Percentiles rank a stretch among this genome's conserved stretches.
phyloP scores from a whole-genome alignment of 2,888 invertebrate species.

The Andrena bicolor region DNA sequence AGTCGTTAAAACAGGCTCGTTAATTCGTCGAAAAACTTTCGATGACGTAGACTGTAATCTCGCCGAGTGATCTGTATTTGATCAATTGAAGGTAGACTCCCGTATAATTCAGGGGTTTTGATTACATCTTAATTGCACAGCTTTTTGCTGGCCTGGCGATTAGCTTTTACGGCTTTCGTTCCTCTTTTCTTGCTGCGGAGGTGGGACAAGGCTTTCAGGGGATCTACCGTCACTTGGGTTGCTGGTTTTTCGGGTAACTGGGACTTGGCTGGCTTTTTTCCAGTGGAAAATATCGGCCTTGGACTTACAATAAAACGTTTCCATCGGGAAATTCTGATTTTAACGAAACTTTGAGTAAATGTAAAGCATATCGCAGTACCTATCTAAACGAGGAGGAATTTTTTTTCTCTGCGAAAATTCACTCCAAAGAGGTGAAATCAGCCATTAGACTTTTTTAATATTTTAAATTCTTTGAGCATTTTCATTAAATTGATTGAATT shows the following conservation, averaged over 20 bases:
- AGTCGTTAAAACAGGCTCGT: conserved; percentile 20
- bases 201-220: background rate
- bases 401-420: too few species aligned
- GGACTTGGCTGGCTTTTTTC: too few species aligned
- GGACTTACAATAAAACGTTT: too few species aligned
- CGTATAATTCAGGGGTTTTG: conserved; percentile 43
- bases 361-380: too few species aligned
- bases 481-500: background rate
- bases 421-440: too few species aligned
- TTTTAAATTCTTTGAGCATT: background rate
- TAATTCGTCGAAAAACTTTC: conserved; percentile 26
- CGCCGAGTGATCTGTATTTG: conserved; percentile 29
- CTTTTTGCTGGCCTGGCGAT: conserved; percentile 31
- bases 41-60: conserved; percentile 18
- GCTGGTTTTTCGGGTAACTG: too few species aligned
- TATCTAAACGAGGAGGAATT: too few species aligned
- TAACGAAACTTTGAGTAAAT: too few species aligned
- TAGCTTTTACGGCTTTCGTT: conserved; percentile 18
- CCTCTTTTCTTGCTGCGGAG: background rate
- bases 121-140: conserved; percentile 35
- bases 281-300: too few species aligned
- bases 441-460: too few species aligned
- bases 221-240: background rate
- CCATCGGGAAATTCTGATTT: too few species aligned
- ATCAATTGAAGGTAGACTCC: conserved; percentile 36